Evolutionary conservation across 1,140 invertebrate species (phyloP), one percentile per base, ranked within the genome.

Genomic region (Chelonus insularis): DNA sequence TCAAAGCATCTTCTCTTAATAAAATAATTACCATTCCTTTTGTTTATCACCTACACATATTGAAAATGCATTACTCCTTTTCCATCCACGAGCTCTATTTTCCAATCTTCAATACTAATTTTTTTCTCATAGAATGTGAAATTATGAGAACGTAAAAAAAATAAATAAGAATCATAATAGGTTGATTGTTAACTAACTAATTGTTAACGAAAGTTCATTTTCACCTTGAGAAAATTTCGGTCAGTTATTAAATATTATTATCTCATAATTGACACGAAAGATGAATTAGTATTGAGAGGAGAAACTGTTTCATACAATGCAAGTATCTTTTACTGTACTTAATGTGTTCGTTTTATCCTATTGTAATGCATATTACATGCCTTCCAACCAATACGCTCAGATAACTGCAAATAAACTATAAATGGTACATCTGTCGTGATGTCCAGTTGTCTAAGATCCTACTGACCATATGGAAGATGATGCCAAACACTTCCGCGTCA

Each of bases 401-500:
- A n/a, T 11, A n/a, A 39, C 36, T 39, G 36, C 12, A 39, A 39
- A 43, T 16, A 43, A 20, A 43, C 14, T 43, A 7, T 8, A 43
- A 43, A 43, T 8, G 1, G 0, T 16, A 20, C 52, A 56, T 39
- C 52, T 56, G 52, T 37, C 52, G 52, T 32, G 9, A 9, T 18
- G 23, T 37, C 34, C 4, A 37, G 36, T 41, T 11, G 9, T 41
- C 18, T 12, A 18, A 34, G 18, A 50, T 25, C 29, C 36, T 16
- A 16, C 23, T 37, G 52, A 56, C 52, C 52, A 56, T 37, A 56
- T 56, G 52, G 52, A 25, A 39, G 20, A 41, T 56, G 36, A 39
- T 20, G 21, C 52, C 9, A 32, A 12, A 18, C 37, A 56, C 52
- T 56, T 56, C 52, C 52, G 52, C 14, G 37, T 56, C 52, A 56